Evolutionary conservation across 2,888 invertebrate species (phyloP), one percentile per base, ranked within the genome.

Genomic region (Caenorhabditis afra): DNA sequence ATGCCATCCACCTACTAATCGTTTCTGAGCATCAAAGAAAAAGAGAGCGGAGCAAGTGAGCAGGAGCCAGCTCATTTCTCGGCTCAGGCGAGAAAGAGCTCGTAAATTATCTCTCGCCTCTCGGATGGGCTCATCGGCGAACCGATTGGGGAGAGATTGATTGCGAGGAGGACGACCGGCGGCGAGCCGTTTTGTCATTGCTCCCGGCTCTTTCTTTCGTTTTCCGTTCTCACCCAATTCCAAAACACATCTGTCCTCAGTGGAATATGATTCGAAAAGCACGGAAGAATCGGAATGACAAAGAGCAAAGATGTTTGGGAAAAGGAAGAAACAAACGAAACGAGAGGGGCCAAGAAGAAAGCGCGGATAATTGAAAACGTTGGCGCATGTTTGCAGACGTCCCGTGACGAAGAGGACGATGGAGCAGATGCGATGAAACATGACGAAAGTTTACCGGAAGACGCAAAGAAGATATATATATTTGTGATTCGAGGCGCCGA

Each of bases 341-440:
- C 44, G 41, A 22, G n/a, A 44, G 18, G 8, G 55, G 22, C 39
- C 35, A 47, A 55, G 29, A 22, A 49, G 23, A 18, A 57, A 44
- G 11, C 7, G 16, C n/a, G 70, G 61, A 70, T 71, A 71, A 71
- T 71, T 71, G 71, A 71, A 71, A 71, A 71, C 55, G 61, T 50
- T 50, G 37, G 45, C 29, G 53, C 7, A 29, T 71, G 62, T 71
- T 71, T 71, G 71, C 71, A 71, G 70, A 70, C 67, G 55, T 47
- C 55, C 55, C 29, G 29, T 65, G 23, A 39, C 39, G 23, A 14
- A 55, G 35, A 47, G 66, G 66, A 67, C 57, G 57, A 20, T 23
- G 53, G 18, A 58, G 52, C 59, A 59, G 53, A 62, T 70, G 44
- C 47, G 37, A 29, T 11, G 67, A 37, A 68, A 71, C 37, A 55